Evolutionary conservation across 2,113 vertebrate species (phyloP).

Genomic region (Trochalopteron elliotii): DNA sequence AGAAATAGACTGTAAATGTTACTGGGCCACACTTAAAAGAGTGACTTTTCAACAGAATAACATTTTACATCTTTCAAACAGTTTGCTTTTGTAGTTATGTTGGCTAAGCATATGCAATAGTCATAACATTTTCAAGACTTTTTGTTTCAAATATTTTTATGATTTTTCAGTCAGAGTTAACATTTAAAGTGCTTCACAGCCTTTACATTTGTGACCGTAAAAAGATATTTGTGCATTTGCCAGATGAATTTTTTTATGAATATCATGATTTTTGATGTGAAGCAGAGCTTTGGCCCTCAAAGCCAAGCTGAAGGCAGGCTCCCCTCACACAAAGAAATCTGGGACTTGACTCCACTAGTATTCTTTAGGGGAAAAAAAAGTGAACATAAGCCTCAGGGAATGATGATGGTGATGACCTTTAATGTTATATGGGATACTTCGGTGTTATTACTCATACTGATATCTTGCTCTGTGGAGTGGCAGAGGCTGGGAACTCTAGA

Average conservation of each 20-base stretch:
- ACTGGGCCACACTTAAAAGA: not conserved
- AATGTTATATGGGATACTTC: not conserved
- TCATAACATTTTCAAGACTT: not conserved
- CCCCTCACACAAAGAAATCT: not conserved
- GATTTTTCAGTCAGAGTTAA: not conserved
- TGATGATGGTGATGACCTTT: slow-evolving; percentile 16
- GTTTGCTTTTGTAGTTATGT: not conserved
- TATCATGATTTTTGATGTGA: slow-evolving; percentile 2
- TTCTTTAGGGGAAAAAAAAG: not conserved
- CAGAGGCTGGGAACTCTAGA: not conserved
- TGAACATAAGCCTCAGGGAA: not conserved
- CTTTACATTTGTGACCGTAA: not conserved
- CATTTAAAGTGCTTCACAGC: not conserved
- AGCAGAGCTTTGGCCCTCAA: not conserved
- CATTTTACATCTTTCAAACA: not conserved
- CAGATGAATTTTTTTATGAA: slow-evolving; percentile 10
- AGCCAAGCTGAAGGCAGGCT: not conserved
- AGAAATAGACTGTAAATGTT: not conserved
- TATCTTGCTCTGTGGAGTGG: not conserved
- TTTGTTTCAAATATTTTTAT: not conserved
- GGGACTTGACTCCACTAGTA: not conserved
- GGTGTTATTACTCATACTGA: not conserved
- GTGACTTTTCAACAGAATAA: not conserved
- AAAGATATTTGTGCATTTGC: not conserved
- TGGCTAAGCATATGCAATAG: not conserved